Evolutionary conservation across 2,113 vertebrate genomes (phyloP).

Genomic region (Thunnus maccoyii): DNA sequence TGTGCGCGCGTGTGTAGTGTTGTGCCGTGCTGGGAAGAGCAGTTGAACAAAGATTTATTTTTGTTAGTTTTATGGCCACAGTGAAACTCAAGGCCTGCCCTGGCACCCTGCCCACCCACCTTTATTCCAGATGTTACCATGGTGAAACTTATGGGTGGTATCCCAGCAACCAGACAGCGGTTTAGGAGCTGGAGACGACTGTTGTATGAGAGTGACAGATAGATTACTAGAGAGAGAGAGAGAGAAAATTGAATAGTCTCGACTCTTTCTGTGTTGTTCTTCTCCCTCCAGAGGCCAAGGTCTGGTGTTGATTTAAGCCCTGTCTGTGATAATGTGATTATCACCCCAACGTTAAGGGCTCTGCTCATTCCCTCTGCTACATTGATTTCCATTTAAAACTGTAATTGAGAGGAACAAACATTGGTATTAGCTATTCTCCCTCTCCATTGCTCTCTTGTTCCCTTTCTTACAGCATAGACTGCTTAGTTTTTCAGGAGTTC

Average conservation of each 20-base stretch:
- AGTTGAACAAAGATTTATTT: slow-evolving; percentile 86
- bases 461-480: slow-evolving; percentile 57
- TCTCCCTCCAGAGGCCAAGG: slow-evolving; percentile 82
- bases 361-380: slow-evolving; percentile 82
- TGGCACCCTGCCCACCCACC: slow-evolving; percentile 86
- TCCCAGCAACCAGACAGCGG: slow-evolving; percentile 86
- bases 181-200: slow-evolving; percentile 73
- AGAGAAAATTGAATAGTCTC: slow-evolving; percentile 70
- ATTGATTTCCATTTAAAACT: slow-evolving; percentile 89
- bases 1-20: slow-evolving; percentile 11
- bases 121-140: slow-evolving; percentile 91
- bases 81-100: slow-evolving; percentile 83
- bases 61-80: slow-evolving; percentile 85
- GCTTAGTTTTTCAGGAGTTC: slow-evolving; percentile 56
- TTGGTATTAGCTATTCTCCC: slow-evolving; percentile 81
- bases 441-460: slow-evolving; percentile 64
- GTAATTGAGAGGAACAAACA: slow-evolving; percentile 89
- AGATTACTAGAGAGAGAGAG: slow-evolving; percentile 68
- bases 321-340: slow-evolving; percentile 80
- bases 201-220: slow-evolving; percentile 75
- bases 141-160: slow-evolving; percentile 85
- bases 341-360: slow-evolving; percentile 76
- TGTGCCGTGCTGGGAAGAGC: slow-evolving; percentile 66
- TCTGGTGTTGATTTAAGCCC: slow-evolving; percentile 84
- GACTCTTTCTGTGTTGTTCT: slow-evolving; percentile 75